Evolutionary conservation across 2,113 vertebrate species (phyloP).

Genomic region (Addax nasomaculatus): DNA sequence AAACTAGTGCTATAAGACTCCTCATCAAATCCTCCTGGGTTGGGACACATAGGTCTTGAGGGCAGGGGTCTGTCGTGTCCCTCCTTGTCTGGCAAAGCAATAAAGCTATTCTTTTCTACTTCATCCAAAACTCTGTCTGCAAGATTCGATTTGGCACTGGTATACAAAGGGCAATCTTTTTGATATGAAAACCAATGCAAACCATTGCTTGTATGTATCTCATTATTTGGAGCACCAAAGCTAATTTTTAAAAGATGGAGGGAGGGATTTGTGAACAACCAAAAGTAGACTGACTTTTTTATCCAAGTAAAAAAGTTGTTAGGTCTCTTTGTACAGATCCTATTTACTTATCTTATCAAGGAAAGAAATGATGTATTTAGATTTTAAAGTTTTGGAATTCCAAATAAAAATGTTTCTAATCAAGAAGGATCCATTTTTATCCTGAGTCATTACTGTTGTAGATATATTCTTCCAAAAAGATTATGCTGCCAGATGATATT

Average conservation of each 20-base stretch:
- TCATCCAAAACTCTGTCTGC: background rate
- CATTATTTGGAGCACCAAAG: background rate
- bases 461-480: background rate
- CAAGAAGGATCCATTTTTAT: background rate
- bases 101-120: background rate
- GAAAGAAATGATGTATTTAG: background rate
- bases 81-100: background rate
- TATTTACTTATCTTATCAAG: background rate
- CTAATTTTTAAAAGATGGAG: background rate
- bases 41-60: background rate
- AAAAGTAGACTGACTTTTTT: background rate
- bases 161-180: background rate
- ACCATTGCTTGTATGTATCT: background rate
- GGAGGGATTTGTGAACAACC: background rate
- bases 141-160: accelerated
- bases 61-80: background rate
- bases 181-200: background rate
- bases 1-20: background rate
- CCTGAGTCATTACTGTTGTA: background rate
- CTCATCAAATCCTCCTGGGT: background rate
- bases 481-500: background rate
- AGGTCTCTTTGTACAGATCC: background rate
- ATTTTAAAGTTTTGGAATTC: background rate
- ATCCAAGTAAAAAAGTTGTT: background rate
- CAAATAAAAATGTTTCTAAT: conserved; percentile 4